Conservation (phyloP, 2,113 vertebrate species). For the Pygoscelis adeliae region DNA sequence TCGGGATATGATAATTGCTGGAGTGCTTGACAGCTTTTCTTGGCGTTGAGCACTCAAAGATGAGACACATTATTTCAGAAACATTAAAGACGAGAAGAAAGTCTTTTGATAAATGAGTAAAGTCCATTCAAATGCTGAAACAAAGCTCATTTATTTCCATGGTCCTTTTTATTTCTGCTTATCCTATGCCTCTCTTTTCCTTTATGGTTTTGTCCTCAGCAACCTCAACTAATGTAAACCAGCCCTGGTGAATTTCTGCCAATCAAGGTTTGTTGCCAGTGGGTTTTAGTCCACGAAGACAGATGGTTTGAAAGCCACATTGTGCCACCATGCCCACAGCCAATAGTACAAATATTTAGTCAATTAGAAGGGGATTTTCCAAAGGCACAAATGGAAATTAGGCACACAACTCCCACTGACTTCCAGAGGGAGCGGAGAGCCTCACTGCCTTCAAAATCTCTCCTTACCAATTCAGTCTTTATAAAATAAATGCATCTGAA, state of each 20-base stretch:
- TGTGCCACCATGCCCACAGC: background rate
- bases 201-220: background rate
- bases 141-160: slow-evolving; percentile 1
- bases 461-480: background rate
- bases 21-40: slow-evolving; percentile 40
- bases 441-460: background rate
- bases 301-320: slow-evolving; percentile 46
- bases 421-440: background rate
- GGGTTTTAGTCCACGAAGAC: slow-evolving; percentile 1
- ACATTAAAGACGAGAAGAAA: slow-evolving; percentile 37
- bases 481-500: background rate
- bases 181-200: background rate
- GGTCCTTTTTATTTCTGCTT: background rate
- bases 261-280: background rate
- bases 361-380: slow-evolving; percentile 17
- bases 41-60: background rate
- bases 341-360: slow-evolving; percentile 6
- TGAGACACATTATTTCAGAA: background rate
- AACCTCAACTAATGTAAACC: background rate
- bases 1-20: slow-evolving; percentile 43
- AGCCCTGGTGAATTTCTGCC: background rate
- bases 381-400: background rate
- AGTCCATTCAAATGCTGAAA: slow-evolving; percentile 23
- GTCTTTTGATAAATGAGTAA: slow-evolving; percentile 38
- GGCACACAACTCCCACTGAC: background rate